Evolutionary conservation across 2,797 vertebrate species (phyloP), one percentile per base, ranked within the genome.

Genomic region (Scleropages formosus): DNA sequence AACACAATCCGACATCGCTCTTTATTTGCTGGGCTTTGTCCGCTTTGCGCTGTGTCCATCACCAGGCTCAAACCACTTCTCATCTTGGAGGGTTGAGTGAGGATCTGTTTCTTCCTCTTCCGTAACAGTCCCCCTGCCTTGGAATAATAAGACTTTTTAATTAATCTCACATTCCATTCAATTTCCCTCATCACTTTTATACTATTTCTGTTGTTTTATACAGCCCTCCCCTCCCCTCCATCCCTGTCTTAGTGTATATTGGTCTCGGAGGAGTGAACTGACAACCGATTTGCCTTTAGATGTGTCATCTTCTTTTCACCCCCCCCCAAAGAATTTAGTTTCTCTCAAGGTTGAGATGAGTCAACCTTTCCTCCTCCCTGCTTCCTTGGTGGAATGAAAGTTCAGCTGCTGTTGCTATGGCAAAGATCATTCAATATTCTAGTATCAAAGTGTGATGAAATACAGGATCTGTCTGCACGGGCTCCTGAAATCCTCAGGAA

Each of bases 131-230:
- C 18, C 67, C 47, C 22, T 10, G 20, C 75, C 64, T 63, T 49
- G 11, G 26, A 82, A 75, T 70, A 46, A 61, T 77, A 60, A 75
- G 66, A 80, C 70, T 76, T 70, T 39, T 76, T 78, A 73, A 66
- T 44, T 63, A 59, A 75, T 69, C 47, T 64, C 49, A 16, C 59
- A 65, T 64, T 70, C 7, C n/a, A 22, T 69, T 66, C 62, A 56
- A 44, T 31, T 15, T 31, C 26, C 51, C 46, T 20, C 60, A 24
- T 72, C 16, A 62, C 71, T 53, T 73, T 78, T 53, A 75, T 68
- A 27, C 47, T 31, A 31, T 60, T 59, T 75, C 72, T 68, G 15
- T 15, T 65, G 39, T 63, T 31, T 59, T 27, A 12, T 67, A 60
- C 63, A 68, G 46, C 22, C n/a, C 47, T 18, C 0, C 49, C 65